phyloP scores from a whole-genome alignment of 2,888 invertebrate genomes.

The Drosophila nr. fundita region DNA sequence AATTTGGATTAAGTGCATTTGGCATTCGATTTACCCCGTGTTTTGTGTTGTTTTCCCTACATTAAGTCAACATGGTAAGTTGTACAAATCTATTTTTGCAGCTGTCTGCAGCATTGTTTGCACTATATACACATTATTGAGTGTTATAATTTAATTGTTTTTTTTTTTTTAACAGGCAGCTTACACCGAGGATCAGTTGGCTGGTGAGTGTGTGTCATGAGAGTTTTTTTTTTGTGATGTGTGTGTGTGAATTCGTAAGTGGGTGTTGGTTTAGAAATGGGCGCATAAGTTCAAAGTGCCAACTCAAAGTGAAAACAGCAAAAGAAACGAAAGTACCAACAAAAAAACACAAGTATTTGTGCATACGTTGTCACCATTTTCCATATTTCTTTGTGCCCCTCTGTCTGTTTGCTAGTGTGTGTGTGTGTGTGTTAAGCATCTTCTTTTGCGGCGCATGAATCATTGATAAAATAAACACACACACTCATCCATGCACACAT shows the following conservation, averaged over 20 bases:
- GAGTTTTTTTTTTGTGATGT: conserved; percentile 15
- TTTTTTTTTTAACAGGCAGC: conserved; percentile 88
- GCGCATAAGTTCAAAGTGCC: conserved; percentile 65
- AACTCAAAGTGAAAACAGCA: conserved; percentile 46
- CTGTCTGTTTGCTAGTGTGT: conserved; percentile 85
- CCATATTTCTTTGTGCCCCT: conserved; percentile 84
- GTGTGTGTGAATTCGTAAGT: conserved; percentile 33
- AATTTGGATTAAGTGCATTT: conserved; percentile 57
- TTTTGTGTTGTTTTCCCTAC: conserved; percentile 72
- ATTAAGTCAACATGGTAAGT: conserved; percentile 71
- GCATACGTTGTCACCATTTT: conserved; percentile 58
- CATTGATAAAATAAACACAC: conserved; percentile 74
- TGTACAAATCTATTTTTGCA: conserved; percentile 9
- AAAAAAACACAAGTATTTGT: conserved; percentile 24
- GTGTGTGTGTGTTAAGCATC: conserved; percentile 55
- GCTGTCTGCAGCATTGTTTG: conserved; percentile 1
- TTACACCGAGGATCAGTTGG: conserved; percentile 95
- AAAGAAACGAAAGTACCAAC: conserved; percentile 9
- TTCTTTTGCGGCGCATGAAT: conserved; percentile 70
- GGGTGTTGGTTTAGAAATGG: conserved; percentile 58
- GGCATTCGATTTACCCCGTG: conserved; percentile 64
- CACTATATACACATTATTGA: conserved; percentile 5
- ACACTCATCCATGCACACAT: not conserved
- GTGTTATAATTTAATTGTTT: conserved; percentile 28
- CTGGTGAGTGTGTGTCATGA: conserved; percentile 89